Conservation (phyloP, 2,113 vertebrate genomes). For the Platichthys flesus region DNA sequence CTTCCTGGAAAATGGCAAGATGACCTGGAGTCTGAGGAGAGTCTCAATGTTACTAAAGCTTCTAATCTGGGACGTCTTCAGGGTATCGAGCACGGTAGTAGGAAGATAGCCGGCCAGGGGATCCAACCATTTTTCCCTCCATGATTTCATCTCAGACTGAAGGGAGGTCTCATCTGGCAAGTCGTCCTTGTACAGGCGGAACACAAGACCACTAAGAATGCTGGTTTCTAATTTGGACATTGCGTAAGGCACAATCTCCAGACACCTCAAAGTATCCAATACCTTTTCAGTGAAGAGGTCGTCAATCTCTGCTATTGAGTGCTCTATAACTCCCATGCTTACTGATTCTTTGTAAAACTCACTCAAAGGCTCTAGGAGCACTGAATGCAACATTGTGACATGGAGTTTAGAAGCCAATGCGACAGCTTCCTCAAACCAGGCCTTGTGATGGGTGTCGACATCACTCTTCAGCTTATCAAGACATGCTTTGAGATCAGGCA, state of each 20-base stretch:
- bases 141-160: constrained; percentile 77
- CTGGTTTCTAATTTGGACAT: constrained; percentile 81
- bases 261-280: constrained; percentile 79
- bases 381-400: constrained; percentile 71
- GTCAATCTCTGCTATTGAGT: constrained; percentile 73
- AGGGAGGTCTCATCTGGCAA: constrained; percentile 79
- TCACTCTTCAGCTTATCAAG: constrained; percentile 72
- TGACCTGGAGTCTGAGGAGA: constrained; percentile 81
- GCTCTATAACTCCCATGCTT: constrained; percentile 73
- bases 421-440: constrained; percentile 82
- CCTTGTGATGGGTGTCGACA: constrained; percentile 76
- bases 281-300: constrained; percentile 80
- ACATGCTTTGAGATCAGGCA: constrained; percentile 70
- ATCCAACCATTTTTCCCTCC: constrained; percentile 82
- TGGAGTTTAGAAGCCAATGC: constrained; percentile 75
- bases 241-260: constrained; percentile 87
- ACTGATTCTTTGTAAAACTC: constrained; percentile 80
- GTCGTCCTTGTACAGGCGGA: constrained; percentile 80
- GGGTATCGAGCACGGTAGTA: constrained; percentile 78
- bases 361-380: constrained; percentile 76
- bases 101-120: constrained; percentile 77
- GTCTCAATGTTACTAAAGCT: constrained; percentile 83
- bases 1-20: constrained; percentile 80
- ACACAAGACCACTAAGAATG: constrained; percentile 72
- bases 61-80: constrained; percentile 79